phyloP scores from a whole-genome alignment of 2,113 vertebrate genomes.

The Indicator maculatus region DNA sequence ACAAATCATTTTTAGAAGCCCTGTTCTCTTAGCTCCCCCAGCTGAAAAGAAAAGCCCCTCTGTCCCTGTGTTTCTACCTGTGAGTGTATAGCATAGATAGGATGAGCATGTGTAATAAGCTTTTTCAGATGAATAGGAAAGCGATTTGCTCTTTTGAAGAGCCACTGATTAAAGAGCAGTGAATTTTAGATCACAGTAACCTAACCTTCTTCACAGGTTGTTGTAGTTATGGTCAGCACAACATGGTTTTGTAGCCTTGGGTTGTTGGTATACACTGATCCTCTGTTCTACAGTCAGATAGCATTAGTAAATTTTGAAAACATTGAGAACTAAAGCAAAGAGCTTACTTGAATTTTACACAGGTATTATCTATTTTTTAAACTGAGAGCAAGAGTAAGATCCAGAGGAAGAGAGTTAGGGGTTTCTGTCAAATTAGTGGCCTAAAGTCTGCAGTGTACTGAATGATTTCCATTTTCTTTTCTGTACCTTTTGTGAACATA shows the following conservation, averaged over 20 bases:
- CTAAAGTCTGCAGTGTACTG: not conserved
- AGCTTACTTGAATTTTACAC: not conserved
- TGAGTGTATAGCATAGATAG: not conserved
- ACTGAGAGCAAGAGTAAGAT: not conserved
- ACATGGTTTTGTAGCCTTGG: no score
- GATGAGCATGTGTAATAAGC: not conserved
- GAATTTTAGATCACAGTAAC: not conserved
- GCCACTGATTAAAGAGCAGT: not conserved
- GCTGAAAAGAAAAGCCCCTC: not conserved
- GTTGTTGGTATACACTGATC: no score
- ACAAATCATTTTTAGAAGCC: conserved; percentile 15
- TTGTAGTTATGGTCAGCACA: no score
- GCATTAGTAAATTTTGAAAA: not conserved
- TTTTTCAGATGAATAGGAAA: not conserved
- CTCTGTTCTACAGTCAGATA: no score
- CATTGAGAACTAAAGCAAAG: no score
- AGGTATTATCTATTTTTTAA: not conserved
- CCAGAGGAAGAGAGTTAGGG: not conserved
- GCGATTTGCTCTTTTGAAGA: not conserved
- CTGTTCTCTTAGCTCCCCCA: not conserved
- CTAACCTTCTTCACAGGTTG: not conserved
- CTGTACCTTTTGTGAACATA: not conserved
- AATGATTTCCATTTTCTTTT: not conserved
- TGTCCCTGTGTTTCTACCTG: not conserved
- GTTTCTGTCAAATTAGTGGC: not conserved